Conservation (phyloP, 2,113 vertebrate genomes). For the Aramus guarauna region DNA sequence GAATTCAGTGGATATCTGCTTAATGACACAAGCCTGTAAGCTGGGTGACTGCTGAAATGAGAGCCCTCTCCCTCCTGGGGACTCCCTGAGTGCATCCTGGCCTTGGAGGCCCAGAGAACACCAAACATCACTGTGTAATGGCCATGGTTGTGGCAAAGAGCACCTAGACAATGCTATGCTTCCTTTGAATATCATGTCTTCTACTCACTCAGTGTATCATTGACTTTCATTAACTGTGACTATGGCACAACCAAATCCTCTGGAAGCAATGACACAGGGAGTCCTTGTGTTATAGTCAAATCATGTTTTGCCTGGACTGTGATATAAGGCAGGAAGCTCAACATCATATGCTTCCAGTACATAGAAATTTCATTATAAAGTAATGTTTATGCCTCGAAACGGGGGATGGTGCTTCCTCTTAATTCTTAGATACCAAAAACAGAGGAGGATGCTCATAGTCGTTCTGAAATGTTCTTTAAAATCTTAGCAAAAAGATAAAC, state of each 20-base stretch:
- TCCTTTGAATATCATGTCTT: neutral
- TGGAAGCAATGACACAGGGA: neutral
- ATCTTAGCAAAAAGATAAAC: slow-evolving; percentile 31
- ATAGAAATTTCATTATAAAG: neutral
- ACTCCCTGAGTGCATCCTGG: neutral
- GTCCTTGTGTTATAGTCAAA: neutral
- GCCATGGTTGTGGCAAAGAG: neutral
- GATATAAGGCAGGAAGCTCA: neutral
- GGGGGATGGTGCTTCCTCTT: neutral
- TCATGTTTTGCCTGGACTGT: neutral
- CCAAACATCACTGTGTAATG: neutral
- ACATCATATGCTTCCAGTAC: neutral
- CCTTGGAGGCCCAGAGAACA: neutral
- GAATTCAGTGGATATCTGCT: neutral
- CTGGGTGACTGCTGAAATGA: neutral
- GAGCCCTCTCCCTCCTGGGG: neutral
- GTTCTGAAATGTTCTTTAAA: neutral
- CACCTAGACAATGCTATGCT: neutral
- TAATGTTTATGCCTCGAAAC: neutral
- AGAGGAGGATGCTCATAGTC: neutral
- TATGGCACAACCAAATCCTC: neutral
- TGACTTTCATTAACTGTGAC: neutral
- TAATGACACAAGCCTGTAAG: neutral
- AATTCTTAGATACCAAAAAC: neutral
- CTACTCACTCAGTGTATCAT: rapidly evolving